Evolutionary conservation across 2,113 vertebrate genomes (phyloP).

Genomic region (Cyprinodon tularosa): DNA sequence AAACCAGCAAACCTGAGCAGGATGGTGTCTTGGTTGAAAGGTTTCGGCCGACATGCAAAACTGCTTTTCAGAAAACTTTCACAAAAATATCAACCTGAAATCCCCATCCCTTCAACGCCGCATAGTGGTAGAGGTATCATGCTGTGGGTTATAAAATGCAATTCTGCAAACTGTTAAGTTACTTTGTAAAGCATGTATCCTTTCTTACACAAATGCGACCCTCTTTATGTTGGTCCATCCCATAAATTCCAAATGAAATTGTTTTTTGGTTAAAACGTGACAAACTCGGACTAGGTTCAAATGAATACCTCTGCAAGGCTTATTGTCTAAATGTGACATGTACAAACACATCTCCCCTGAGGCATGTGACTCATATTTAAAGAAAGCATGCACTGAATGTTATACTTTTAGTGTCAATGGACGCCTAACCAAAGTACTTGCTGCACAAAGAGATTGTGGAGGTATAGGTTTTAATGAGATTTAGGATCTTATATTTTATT

Average conservation of each 20-base stretch:
- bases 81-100: background rate
- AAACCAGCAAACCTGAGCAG: background rate
- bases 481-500: background rate
- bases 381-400: background rate
- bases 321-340: background rate
- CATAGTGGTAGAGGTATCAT: background rate
- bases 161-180: background rate
- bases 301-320: background rate
- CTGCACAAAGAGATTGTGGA: background rate
- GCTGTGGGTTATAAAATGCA: background rate
- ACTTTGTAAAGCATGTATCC: background rate
- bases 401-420: background rate
- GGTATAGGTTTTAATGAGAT: too few species aligned
- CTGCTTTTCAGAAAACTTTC: background rate
- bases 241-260: background rate
- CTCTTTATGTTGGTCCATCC: background rate
- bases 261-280: background rate
- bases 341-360: background rate
- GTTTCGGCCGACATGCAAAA: background rate
- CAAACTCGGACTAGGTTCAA: too few species aligned
- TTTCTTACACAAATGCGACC: background rate
- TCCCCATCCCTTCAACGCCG: background rate
- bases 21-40: too few species aligned
- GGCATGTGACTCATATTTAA: background rate
- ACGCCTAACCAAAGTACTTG: background rate